These are phyloP conservation scores for Blastobasis adustella DNA, from an alignment of 2,888 invertebrate genomes.

Conservation along the genomic window DNA sequence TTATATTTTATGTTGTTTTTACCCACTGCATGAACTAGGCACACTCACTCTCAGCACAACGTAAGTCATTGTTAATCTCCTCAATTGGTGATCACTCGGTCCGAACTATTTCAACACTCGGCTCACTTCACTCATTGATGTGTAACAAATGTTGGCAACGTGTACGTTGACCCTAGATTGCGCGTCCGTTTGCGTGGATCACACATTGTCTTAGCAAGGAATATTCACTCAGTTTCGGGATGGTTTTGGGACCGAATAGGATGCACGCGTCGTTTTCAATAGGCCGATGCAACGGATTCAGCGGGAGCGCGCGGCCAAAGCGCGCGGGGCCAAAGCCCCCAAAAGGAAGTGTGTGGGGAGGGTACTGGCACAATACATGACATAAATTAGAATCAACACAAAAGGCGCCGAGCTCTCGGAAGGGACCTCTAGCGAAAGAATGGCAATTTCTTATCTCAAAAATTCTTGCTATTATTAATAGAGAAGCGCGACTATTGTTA, in stretches of 20 bases:
- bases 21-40: conserved; percentile 6
- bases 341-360: conserved; percentile 67
- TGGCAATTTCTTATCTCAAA: conserved; percentile 68
- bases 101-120: conserved; percentile 21
- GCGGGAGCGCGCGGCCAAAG: conserved; percentile 36
- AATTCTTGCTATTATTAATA: conserved; percentile 63
- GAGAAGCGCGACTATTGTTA: conserved; percentile 56
- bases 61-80: conserved; percentile 44
- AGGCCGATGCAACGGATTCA: conserved; percentile 62
- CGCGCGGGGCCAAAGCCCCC: conserved; percentile 48
- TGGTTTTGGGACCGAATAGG: conserved; percentile 22
- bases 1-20: conserved; percentile 7
- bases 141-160: conserved; percentile 24
- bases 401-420: conserved; percentile 64
- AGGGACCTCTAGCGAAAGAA: conserved; percentile 68
- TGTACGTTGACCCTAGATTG: conserved; percentile 26
- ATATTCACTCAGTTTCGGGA: neutral
- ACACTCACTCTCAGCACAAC: conserved; percentile 45
- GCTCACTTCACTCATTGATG: conserved; percentile 22
- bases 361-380: conserved; percentile 65
- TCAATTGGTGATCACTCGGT: conserved; percentile 27
- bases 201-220: neutral
- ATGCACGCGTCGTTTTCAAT: conserved; percentile 51
- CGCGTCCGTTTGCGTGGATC: neutral
- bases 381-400: conserved; percentile 73